phyloP scores from a whole-genome alignment of 2,797 vertebrate species.

The Sebastes ruberrimus region DNA sequence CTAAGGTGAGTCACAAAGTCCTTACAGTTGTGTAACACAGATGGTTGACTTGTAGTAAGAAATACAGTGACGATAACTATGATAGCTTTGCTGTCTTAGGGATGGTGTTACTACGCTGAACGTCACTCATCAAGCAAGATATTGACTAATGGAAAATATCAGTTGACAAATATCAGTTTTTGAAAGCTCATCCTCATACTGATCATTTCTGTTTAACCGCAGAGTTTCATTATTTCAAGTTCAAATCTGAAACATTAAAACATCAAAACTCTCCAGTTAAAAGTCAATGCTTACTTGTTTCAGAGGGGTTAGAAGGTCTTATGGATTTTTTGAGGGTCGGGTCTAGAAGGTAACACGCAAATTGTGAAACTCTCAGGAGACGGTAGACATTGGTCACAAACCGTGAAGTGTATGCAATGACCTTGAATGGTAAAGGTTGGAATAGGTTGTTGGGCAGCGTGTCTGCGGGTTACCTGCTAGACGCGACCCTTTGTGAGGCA shows the following conservation, averaged over 20 bases:
- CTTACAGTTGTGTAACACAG: constrained; percentile 46
- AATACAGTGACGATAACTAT: constrained; percentile 10
- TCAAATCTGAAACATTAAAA: not conserved
- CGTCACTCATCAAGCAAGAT: not conserved
- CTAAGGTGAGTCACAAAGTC: constrained; percentile 53
- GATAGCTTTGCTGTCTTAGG: not conserved
- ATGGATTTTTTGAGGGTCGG: not conserved
- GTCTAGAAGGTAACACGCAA: too few species aligned
- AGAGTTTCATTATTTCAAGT: not conserved
- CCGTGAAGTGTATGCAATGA: too few species aligned
- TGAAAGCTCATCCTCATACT: not conserved
- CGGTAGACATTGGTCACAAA: too few species aligned
- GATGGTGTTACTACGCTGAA: not conserved
- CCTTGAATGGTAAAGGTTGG: too few species aligned
- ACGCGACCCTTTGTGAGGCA: too few species aligned
- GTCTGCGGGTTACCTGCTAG: too few species aligned
- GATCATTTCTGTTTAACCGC: not conserved
- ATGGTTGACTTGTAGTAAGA: constrained; percentile 48
- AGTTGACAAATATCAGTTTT: not conserved
- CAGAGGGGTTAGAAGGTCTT: not conserved
- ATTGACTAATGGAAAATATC: not conserved
- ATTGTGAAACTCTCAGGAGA: too few species aligned
- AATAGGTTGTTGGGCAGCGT: too few species aligned
- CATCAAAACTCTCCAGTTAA: not conserved
- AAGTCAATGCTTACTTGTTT: not conserved